Evolutionary conservation across 2,888 invertebrate genomes (phyloP).

Genomic region (Phortica magna): DNA sequence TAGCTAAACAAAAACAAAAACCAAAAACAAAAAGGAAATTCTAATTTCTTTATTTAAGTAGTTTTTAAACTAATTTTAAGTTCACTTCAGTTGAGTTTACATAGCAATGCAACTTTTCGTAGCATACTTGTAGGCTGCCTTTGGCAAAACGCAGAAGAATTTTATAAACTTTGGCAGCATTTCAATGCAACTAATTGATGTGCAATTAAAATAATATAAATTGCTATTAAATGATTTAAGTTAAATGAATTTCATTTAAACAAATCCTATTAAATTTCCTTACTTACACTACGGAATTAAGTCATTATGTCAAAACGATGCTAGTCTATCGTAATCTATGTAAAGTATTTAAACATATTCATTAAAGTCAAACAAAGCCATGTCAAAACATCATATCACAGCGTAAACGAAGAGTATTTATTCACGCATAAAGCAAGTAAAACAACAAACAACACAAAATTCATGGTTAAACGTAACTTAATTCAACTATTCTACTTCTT

Average conservation of each 20-base stretch:
- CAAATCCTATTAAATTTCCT: conserved; percentile 45
- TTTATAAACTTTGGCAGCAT: too few relatives aligned
- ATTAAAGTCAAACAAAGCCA: not conserved
- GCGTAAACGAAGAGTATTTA: not conserved
- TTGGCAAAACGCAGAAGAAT: too few relatives aligned
- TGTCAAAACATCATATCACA: not conserved
- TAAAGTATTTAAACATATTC: conserved; percentile 34
- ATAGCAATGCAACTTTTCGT: too few relatives aligned
- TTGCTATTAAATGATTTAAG: too few relatives aligned
- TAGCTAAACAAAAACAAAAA: conserved; percentile 20
- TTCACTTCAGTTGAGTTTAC: too few relatives aligned
- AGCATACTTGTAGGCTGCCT: too few relatives aligned
- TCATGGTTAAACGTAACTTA: not conserved
- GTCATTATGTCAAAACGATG: not conserved
- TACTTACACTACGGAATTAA: conserved; percentile 14
- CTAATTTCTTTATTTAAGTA: too few relatives aligned
- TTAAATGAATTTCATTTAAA: conserved; percentile 33
- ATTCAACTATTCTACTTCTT: not conserved
- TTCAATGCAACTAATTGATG: too few relatives aligned
- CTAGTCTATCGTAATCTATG: conserved; percentile 24
- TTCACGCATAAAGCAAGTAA: not conserved
- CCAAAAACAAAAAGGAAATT: conserved; percentile 26
- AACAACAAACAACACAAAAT: not conserved
- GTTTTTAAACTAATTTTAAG: too few relatives aligned
- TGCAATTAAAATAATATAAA: too few relatives aligned